Percentiles rank a stretch among this genome's conserved stretches.
Evolutionary conservation across 2,888 invertebrate species (phyloP).

Genomic region (Drosophila parthenogenetica): DNA sequence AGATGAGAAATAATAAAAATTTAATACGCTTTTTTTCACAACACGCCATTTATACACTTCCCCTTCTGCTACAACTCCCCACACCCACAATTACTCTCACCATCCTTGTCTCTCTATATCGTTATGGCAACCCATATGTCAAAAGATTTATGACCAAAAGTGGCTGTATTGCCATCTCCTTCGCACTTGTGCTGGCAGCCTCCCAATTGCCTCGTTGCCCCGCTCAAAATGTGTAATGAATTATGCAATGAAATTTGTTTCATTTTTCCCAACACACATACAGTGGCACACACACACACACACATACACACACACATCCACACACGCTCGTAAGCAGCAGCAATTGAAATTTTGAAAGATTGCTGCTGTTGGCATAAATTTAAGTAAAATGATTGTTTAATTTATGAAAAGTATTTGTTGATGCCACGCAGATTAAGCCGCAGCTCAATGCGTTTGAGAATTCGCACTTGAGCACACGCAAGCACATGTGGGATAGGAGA

Average conservation of each 20-base stretch:
- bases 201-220: conserved; percentile 12
- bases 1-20: conserved; percentile 56
- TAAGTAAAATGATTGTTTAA: conserved; percentile 64
- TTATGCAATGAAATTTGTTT: conserved; percentile 79
- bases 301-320: conserved; percentile 16
- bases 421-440: conserved; percentile 19
- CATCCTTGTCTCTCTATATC: conserved; percentile 7
- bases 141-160: conserved; percentile 70
- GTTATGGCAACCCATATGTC: conserved; percentile 68
- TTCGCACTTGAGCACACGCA: conserved; percentile 50
- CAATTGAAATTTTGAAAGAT: conserved; percentile 68
- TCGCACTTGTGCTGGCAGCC: neutral
- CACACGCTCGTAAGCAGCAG: conserved; percentile 4
- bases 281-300: conserved; percentile 10
- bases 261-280: conserved; percentile 48
- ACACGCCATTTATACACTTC: conserved; percentile 23
- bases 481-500: conserved; percentile 26
- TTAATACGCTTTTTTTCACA: conserved; percentile 53
- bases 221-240: conserved; percentile 59
- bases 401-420: conserved; percentile 53
- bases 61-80: neutral
- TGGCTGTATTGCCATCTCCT: neutral
- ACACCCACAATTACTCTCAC: neutral
- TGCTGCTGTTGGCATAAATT: conserved; percentile 55
- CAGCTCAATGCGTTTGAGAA: conserved; percentile 12